Base-by-base conservation (phyloP, 2,888 invertebrate genomes). In the Megastigmus dorsalis region DNA sequence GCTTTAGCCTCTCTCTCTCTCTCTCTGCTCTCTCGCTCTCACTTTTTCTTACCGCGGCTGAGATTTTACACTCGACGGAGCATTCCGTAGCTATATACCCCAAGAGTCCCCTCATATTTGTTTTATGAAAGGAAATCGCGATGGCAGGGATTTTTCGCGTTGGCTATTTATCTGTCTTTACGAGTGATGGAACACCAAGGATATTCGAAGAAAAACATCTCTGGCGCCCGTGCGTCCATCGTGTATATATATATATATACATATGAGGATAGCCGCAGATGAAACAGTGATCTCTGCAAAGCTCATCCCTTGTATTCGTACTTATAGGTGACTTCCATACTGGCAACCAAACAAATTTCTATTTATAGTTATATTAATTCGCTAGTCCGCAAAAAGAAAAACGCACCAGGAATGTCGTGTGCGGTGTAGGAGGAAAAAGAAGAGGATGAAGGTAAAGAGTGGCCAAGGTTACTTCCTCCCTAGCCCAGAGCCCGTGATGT, bases 101-200 rank as follows among this genome's bases (percentile, higher is more conserved):
- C 15, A 20, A 20, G 23, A 45, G 7, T 54, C 36, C 18, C 30
- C 38, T 45, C 48, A 23, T 65, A 50, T 71, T 71, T 71, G 71
- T 59, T 57, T 65, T 65, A 48, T 20, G 48, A 65, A 57, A 30
- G 65, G 38, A 30, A 59, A 57, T 72, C 50, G 55, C 30, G 13
- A 3, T 4, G 38, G n/a, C 13, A 2, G 15, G 5, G 33, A 13
- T 18, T 33, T 30, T 48, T 48, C 18, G 45, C 30, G 3, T 10
- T 13, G 43, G 59, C 66, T 50, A 59, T 72, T 63, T 71, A 63
- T 63, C 70, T 45, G 55, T 33, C 45, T 63, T 55, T 38, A 55
- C 26, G 70, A 55, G 57, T 48, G 57, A 23, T 13, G 55, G 63
- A 13, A 3, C 36, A 28, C n/a, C 1, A 50, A 1, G 28, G 13